Conservation (phyloP, 92 coral and sea anemone genomes). For the Actinernus sp. region DNA sequence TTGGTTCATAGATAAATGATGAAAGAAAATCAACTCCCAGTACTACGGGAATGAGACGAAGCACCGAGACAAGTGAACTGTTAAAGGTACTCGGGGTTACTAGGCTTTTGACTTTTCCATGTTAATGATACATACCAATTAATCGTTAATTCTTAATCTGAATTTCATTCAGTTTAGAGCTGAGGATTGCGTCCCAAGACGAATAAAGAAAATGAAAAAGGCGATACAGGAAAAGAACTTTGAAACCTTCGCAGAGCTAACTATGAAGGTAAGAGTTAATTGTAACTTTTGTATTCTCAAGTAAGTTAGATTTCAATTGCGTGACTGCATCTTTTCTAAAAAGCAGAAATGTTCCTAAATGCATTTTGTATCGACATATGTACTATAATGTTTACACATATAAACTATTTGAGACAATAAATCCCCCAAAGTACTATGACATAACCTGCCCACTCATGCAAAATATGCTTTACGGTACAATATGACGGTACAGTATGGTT, state of each 20-base stretch:
- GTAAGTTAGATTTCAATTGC: no score
- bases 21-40: slow-evolving; percentile 86
- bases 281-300: no score
- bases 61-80: slow-evolving; percentile 84
- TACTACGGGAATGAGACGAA: slow-evolving; percentile 87
- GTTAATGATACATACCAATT: background rate
- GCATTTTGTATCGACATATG: no score
- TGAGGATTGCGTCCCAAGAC: slow-evolving; percentile 71
- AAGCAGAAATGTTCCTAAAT: no score
- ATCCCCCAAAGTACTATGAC: no score
- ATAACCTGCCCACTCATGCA: no score
- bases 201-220: slow-evolving; percentile 74
- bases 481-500: no score
- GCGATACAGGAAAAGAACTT: slow-evolving; percentile 86
- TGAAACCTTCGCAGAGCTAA: slow-evolving; percentile 77
- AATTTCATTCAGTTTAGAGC: slow-evolving; percentile 83
- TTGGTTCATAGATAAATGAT: slow-evolving; percentile 90
- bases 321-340: no score
- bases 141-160: no score
- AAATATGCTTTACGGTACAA: no score
- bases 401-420: no score
- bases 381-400: no score
- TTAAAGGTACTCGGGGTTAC: slow-evolving; percentile 89
- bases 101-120: background rate
- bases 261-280: slow-evolving; percentile 74